Base-by-base conservation (phyloP, 1,140 invertebrate genomes). In the Hypothenemus hampei region DNA sequence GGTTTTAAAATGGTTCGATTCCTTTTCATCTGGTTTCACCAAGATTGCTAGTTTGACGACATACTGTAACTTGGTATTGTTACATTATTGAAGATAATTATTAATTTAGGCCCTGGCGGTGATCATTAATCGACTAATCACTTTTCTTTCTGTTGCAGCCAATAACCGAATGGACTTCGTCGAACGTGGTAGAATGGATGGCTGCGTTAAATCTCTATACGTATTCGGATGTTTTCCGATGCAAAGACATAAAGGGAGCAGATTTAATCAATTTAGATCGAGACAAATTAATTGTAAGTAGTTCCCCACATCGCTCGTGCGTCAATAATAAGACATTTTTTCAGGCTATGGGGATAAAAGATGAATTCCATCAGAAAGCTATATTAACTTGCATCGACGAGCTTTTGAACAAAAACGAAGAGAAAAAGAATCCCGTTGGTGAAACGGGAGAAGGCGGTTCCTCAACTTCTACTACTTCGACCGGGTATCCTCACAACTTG, bases 171-270 rank as follows among this genome's bases (percentile, higher is more conserved):
- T 87, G 85, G 85, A 79, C 81, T 20, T 77, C 80, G 48, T 67
- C 75, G 26, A 81, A 87, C 70, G 84, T 87, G 13, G 75, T 84
- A 51, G 84, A 87, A 72, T 86, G 84, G 84, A 85, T 87, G 83
- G 83, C 83, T 51, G 81, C 82, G 24, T 64, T 85, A 44, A 86
- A 86, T 69, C 72, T 87, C 21, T 84, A 83, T 64, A 76, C 79
- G 44, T 86, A 86, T 76, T 79, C 78, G 55, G 84, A 86, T 67
- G 73, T 85, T 47, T 87, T 87, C 75, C 81, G 81, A 64, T 83
- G 81, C 53, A 82, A 83, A 67, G 80, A 85, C 61, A 81, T 87
- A 65, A 84, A 82, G 72, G 85, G 85, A 50, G 72, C 73, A 50
- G 83, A 86, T 73, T 73, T 87, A 46, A 70, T 78, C 53, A 70